These are phyloP conservation scores for Alethe castanea DNA, from an alignment of 2,113 vertebrate species.

Conservation along the genomic window DNA sequence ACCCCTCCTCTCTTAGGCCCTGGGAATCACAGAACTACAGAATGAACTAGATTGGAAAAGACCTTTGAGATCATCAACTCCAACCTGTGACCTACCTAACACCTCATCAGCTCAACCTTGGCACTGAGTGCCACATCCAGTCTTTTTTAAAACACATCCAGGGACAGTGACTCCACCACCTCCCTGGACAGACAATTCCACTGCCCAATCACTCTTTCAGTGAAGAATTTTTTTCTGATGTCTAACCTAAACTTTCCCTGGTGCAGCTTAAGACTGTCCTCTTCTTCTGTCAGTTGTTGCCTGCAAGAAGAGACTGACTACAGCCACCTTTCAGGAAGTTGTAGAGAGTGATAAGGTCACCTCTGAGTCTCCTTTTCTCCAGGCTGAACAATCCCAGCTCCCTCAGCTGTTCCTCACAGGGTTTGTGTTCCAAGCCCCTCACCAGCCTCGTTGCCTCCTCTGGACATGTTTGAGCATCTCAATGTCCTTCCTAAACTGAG, in stretches of 20 bases:
- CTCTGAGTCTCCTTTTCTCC: not conserved
- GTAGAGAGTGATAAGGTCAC: not conserved
- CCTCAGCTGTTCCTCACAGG: not conserved
- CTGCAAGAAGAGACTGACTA: not conserved
- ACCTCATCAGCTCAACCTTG: not conserved
- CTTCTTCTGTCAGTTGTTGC: not conserved
- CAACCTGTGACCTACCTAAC: not conserved
- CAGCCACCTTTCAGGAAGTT: accelerated
- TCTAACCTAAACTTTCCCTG: not conserved
- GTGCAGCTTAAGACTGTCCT: not conserved
- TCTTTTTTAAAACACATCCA: not conserved
- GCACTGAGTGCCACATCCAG: not conserved
- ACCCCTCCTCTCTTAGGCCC: not conserved
- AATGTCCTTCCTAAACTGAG: not conserved
- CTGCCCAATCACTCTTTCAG: not conserved
- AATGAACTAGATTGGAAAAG: not conserved
- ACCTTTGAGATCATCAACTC: not conserved
- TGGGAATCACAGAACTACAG: not conserved
- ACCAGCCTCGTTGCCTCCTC: not conserved
- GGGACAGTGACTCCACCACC: not conserved
- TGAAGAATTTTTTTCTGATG: not conserved
- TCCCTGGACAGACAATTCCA: not conserved
- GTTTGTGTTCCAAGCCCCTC: not conserved
- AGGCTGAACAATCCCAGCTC: not conserved
- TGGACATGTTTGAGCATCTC: accelerated